Evolutionary conservation across 1,140 invertebrate species (phyloP), one percentile per base, ranked within the genome.

Genomic region (Agraylea sexmaculata): DNA sequence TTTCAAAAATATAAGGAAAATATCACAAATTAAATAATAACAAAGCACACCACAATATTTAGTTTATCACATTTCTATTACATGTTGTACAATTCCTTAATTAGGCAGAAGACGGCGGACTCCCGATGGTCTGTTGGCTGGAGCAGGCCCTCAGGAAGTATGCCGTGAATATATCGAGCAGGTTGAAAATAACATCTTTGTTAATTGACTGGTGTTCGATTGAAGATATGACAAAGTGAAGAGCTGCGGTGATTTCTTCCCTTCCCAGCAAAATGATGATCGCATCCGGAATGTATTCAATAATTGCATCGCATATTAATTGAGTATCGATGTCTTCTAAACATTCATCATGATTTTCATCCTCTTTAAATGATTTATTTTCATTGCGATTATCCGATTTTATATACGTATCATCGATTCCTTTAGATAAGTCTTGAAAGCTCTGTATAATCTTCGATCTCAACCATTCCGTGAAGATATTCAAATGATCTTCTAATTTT

Each of bases 121-220:
- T 50, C 13, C 30, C 23, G 12, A 27, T 25, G 27, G 17, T 38
- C 33, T 56, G 51, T 18, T 54, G 47, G 0, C 57, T 34, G 0
- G 42, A 50, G 19, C 59, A 60, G 0, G 61, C 54, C 29, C 54
- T 57, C 19, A 58, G 57, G 42, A 60, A 64, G 43, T 62, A 59
- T 11, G 54, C 42, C 1, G 53, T 50, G 17, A 59, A 35, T 0
- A 62, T 33, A 42, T 66, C 64, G 16, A 64, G 36, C 1, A 52
- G 22, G 2, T 57, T 52, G 36, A 50, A 63, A 0, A 55, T 41
- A 4, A 66, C 41, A 45, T 66, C 64, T 25, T 50, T 52, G 41
- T 63, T 64, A 10, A 64, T 21, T 1, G 49, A 43, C 23, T 57
- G 48, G 49, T 61, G 54, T 11, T 55, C 55, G 31, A 66, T 49